Conservation (phyloP, 2,888 invertebrate genomes). For the Liopterus haemorrhoidalis region DNA sequence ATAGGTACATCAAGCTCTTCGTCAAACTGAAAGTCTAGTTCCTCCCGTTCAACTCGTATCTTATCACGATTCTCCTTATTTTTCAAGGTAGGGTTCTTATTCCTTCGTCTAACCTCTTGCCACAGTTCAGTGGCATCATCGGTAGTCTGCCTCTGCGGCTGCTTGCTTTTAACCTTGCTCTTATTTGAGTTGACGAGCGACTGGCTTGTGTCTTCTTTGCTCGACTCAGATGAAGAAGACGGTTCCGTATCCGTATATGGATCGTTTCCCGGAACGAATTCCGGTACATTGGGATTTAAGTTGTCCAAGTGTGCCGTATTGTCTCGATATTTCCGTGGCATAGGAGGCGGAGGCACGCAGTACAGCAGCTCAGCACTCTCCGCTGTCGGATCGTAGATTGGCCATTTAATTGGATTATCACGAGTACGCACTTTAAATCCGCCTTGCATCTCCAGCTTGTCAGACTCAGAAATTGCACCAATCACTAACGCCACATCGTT, state of each 20-base stretch:
- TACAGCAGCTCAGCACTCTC: constrained; percentile 54
- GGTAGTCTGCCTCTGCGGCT: no score
- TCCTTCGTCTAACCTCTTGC: constrained; percentile 50
- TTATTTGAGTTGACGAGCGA: no score
- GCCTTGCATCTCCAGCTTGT: constrained; percentile 69
- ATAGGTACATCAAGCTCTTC: constrained; percentile 83
- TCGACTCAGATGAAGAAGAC: no score
- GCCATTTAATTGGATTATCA: constrained; percentile 82
- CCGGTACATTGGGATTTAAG: constrained; percentile 80
- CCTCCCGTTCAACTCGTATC: constrained; percentile 55
- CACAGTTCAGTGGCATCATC: constrained; percentile 45
- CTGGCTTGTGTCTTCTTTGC: no score
- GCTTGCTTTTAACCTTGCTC: no score
- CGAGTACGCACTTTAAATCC: constrained; percentile 78
- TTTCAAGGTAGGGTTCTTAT: constrained; percentile 35
- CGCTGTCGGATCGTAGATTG: constrained; percentile 49
- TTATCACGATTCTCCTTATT: constrained; percentile 41
- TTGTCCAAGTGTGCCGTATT: constrained; percentile 47
- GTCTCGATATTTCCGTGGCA: constrained; percentile 56
- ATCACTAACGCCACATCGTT: constrained; percentile 77
- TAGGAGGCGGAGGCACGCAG: constrained; percentile 66
- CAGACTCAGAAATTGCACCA: constrained; percentile 79
- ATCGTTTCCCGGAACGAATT: constrained; percentile 61
- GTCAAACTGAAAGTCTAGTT: constrained; percentile 94
- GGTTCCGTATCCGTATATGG: no score